Evolutionary conservation across 2,797 vertebrate genomes (phyloP), one percentile per base, ranked within the genome.

Genomic region (Oryzias dopingdopingensis): DNA sequence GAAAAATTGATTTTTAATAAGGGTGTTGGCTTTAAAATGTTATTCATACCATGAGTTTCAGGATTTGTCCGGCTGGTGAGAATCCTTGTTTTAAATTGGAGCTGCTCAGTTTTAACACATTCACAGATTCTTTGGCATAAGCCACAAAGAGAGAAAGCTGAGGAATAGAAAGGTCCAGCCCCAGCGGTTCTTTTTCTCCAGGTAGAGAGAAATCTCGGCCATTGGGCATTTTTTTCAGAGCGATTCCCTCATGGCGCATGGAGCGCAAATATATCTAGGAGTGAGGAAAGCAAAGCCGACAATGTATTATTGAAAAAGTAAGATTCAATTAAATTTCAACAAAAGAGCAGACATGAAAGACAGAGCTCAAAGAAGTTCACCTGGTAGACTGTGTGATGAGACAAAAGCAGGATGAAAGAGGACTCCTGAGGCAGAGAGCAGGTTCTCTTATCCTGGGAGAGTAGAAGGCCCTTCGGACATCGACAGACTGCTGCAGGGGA

Each of bases 251-350:
- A 4, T 69, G 86, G 14, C 62, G 87, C 41, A 96, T 79, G 43
- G 91, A 90, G 66, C 87, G 80, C 74, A 96, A 73, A 64, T 93
- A 92, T 54, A 98, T 86, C 95, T 97, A 44, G 4, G 60, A 44
- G 49, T 0, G 43, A 2, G 15, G 15, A 16, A 12, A 50, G 37
- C n/a, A 23, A 0, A 23, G 13, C 20, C 23, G 22, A 14, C 13
- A 46, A 23, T 37, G 2, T 1, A 20, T 23, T 5, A 5, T 40
- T 3, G 4, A 15, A 23, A 24, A 42, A 42, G 18, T 16, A 24
- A 16, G 51, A 5, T 42, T 12, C 15, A n/a, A 26, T 22, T 23
- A 23, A 4, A 14, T 29, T 55, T 48, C 14, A 16, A 42, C 16
- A 42, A 8, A 12, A 29, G 7, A 4, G 42, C 2, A 29, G 5